phyloP scores from a whole-genome alignment of 64 coral and sea anemone genomes.

The Stichodactyla mertensii region DNA sequence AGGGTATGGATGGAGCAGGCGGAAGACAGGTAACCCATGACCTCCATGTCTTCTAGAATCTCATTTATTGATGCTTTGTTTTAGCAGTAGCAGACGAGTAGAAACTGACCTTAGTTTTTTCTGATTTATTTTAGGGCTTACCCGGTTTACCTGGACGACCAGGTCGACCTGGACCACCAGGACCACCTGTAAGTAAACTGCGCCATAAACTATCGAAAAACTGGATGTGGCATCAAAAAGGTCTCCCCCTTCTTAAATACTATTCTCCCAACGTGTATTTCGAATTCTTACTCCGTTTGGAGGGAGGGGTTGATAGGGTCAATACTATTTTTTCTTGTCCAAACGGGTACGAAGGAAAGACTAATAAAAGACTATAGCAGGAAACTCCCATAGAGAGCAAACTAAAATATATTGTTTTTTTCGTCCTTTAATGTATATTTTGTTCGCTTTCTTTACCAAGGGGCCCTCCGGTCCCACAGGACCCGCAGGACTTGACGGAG shows the following conservation, averaged over 20 bases:
- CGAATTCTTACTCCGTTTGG: too few relatives aligned
- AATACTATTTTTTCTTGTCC: too few relatives aligned
- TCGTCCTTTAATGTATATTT: not conserved
- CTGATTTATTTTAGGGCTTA: conserved; percentile 1
- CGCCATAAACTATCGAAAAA: too few relatives aligned
- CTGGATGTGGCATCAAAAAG: too few relatives aligned
- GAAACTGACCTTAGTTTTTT: not conserved
- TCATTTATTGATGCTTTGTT: not conserved
- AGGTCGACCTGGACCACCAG: conserved; percentile 44
- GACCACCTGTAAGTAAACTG: conserved; percentile 41
- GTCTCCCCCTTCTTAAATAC: too few relatives aligned
- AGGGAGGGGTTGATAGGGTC: too few relatives aligned
- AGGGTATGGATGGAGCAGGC: conserved; percentile 27
- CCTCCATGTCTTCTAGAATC: not conserved
- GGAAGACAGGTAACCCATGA: conserved; percentile 21
- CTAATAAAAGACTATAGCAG: too few relatives aligned
- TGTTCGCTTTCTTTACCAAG: not conserved
- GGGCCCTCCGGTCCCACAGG: conserved; percentile 40
- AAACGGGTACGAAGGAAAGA: too few relatives aligned
- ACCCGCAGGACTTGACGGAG: conserved; percentile 32
- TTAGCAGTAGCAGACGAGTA: too few relatives aligned
- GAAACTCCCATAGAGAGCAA: too few relatives aligned
- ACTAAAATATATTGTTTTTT: not conserved
- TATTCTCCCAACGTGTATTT: not conserved
- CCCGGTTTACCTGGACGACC: conserved; percentile 5